Conservation (phyloP, 1,140 invertebrate species). For the Platyura marginata region DNA sequence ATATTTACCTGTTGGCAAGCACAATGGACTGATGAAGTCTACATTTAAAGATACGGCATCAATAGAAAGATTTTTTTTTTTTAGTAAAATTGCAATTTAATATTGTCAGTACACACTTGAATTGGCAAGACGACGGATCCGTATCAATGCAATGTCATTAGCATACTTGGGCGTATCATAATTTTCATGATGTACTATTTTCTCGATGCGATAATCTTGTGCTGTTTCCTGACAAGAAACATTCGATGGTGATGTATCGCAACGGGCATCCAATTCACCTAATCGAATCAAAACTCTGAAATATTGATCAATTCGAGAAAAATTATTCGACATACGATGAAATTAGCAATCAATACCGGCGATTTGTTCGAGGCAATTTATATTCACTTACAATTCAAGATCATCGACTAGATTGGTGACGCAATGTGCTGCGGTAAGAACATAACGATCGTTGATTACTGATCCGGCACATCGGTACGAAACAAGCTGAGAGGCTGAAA, state of each 20-base stretch:
- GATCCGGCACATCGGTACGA: constrained; percentile 41
- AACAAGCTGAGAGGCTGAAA: constrained; percentile 23
- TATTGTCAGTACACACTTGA: constrained; percentile 6
- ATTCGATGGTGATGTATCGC: constrained; percentile 29
- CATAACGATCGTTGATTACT: constrained; percentile 35
- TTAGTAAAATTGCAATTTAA: too few relatives aligned
- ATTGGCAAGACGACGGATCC: constrained; percentile 7
- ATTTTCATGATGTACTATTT: constrained; percentile 28
- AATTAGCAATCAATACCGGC: background rate
- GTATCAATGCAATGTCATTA: constrained; percentile 47
- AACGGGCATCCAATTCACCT: constrained; percentile 35
- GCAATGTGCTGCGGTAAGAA: constrained; percentile 51
- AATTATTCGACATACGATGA: constrained; percentile 1
- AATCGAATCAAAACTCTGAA: constrained; percentile 32
- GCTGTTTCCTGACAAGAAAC: constrained; percentile 32
- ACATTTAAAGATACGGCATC: too few relatives aligned
- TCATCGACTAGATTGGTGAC: constrained; percentile 26
- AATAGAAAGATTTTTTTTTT: too few relatives aligned
- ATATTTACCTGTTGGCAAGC: constrained; percentile 25
- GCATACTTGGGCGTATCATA: constrained; percentile 37
- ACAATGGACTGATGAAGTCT: constrained; percentile 21
- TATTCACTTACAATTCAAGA: constrained; percentile 27
- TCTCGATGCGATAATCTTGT: constrained; percentile 30
- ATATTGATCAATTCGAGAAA: constrained; percentile 1
- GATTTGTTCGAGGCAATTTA: too few relatives aligned